Percentiles rank a stretch among this genome's conserved stretches.
phyloP scores from a whole-genome alignment of 1,140 invertebrate species.

The Brachystomella parvula region DNA sequence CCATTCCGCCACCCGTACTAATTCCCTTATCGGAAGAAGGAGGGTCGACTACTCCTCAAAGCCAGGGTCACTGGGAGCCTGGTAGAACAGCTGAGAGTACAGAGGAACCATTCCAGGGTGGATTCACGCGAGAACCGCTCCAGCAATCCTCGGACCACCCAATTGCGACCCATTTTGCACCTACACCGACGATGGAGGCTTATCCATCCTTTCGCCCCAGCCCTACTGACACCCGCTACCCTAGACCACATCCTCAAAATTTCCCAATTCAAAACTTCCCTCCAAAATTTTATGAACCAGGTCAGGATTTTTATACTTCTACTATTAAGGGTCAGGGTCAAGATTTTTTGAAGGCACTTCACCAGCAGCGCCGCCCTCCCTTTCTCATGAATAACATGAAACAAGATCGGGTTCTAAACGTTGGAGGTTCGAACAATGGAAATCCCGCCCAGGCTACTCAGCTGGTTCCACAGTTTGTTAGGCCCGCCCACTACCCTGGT shows the following conservation, averaged over 20 bases:
- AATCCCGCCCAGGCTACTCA: background rate
- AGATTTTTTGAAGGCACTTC: background rate
- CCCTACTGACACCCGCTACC: background rate
- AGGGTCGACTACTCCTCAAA: background rate
- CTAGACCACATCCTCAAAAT: background rate
- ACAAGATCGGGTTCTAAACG: background rate
- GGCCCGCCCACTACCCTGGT: background rate
- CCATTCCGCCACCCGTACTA: background rate
- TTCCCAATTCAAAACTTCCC: slow-evolving; percentile 13
- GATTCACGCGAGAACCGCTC: background rate
- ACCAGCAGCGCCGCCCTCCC: slow-evolving; percentile 7
- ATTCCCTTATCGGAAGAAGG: background rate
- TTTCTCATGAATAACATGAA: background rate
- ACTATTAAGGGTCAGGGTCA: slow-evolving; percentile 11
- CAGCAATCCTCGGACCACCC: background rate
- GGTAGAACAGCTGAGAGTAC: background rate
- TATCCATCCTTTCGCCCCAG: background rate
- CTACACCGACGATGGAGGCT: background rate
- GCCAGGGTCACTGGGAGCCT: background rate
- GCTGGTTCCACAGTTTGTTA: background rate
- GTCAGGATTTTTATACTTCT: slow-evolving; percentile 32
- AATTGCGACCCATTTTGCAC: background rate
- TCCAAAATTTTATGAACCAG: slow-evolving; percentile 26
- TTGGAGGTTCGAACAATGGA: background rate
- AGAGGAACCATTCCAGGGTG: slow-evolving; percentile 12